Percentiles rank a stretch among this genome's conserved stretches.
phyloP scores from a whole-genome alignment of 1,140 invertebrate genomes.

The Drosophila kikkawai region DNA sequence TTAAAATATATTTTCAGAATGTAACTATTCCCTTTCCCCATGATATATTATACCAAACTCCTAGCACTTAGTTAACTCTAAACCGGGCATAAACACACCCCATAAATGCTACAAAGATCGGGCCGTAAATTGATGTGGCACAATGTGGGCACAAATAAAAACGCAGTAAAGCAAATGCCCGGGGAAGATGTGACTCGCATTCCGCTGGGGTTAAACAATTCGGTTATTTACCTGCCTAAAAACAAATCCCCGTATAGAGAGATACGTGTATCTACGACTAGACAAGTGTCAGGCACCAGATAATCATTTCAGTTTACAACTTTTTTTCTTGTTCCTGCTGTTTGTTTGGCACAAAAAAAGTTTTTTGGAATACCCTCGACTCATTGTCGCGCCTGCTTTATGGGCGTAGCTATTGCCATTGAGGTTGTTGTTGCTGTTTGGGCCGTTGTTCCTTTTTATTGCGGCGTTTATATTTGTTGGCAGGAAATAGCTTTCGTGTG shows the following conservation, averaged over 20 bases:
- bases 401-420: slow-evolving; percentile 47
- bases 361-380: slow-evolving; percentile 39
- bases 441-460: slow-evolving; percentile 69
- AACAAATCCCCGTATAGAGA: slow-evolving; percentile 42
- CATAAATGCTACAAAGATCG: slow-evolving; percentile 51
- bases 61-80: slow-evolving; percentile 29
- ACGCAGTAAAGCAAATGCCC: slow-evolving; percentile 60
- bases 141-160: slow-evolving; percentile 59
- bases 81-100: slow-evolving; percentile 52
- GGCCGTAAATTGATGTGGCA: slow-evolving; percentile 57
- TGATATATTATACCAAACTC: not conserved
- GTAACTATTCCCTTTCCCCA: not conserved
- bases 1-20: not conserved
- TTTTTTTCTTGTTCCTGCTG: slow-evolving; percentile 60
- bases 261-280: slow-evolving; percentile 69
- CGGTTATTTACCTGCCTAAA: slow-evolving; percentile 72
- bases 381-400: slow-evolving; percentile 66
- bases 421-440: slow-evolving; percentile 19
- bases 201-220: slow-evolving; percentile 62
- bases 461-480: slow-evolving; percentile 78
- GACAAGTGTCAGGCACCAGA: slow-evolving; percentile 73
- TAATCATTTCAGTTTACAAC: slow-evolving; percentile 84
- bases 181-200: slow-evolving; percentile 76
- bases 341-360: slow-evolving; percentile 41
- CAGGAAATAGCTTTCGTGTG: slow-evolving; percentile 79